Conservation (phyloP, 2,888 invertebrate species). For the Zygogramma bicolorata region DNA sequence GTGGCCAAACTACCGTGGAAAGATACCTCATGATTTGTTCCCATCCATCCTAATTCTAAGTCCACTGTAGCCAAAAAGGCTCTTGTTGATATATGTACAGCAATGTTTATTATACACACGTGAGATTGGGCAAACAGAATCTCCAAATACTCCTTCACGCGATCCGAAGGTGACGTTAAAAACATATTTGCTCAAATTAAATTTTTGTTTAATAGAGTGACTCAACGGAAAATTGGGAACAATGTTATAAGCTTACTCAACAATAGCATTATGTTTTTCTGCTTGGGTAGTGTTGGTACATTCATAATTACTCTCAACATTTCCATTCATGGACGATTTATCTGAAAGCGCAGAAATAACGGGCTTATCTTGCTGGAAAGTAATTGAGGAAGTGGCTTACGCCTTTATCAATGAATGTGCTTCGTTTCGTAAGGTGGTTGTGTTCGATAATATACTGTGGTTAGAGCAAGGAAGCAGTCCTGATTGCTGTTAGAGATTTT, state of each 20-base stretch:
- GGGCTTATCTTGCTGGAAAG: slow-evolving; percentile 12
- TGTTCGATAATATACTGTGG: neutral
- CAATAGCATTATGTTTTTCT: slow-evolving; percentile 37
- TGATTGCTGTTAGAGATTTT: no score
- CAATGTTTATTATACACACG: neutral
- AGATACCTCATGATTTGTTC: no score
- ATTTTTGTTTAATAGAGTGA: slow-evolving; percentile 38
- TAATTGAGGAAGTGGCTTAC: slow-evolving; percentile 20
- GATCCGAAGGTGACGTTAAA: neutral
- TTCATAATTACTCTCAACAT: slow-evolving; percentile 37
- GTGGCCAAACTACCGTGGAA: no score
- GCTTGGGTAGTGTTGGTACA: slow-evolving; percentile 29
- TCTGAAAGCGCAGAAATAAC: slow-evolving; percentile 20
- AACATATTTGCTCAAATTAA: slow-evolving; percentile 19
- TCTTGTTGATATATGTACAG: no score
- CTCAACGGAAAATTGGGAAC: slow-evolving; percentile 36
- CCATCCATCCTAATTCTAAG: no score
- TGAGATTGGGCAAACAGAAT: neutral
- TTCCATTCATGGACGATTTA: slow-evolving; percentile 34
- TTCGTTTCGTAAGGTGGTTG: slow-evolving; percentile 1
- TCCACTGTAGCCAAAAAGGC: no score
- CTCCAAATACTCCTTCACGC: neutral
- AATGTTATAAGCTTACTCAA: slow-evolving; percentile 33
- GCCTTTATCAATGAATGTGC: slow-evolving; percentile 12
- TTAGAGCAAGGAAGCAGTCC: neutral